These are phyloP conservation scores for Eretmochelys imbricata DNA, from an alignment of 2,113 vertebrate species.

Conservation along the genomic window DNA sequence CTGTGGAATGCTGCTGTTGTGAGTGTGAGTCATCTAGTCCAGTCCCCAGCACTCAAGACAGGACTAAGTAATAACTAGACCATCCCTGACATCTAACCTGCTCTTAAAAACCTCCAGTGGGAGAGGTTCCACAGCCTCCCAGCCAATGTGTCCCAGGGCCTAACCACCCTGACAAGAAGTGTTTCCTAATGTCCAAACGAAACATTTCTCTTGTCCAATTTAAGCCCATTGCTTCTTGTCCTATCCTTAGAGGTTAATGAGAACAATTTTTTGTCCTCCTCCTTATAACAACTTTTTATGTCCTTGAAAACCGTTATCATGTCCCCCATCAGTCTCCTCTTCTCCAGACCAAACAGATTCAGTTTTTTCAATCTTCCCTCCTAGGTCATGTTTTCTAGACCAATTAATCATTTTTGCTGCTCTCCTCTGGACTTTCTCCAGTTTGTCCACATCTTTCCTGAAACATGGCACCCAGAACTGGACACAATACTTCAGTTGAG, in stretches of 20 bases:
- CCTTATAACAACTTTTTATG: background rate
- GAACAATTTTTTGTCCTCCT: background rate
- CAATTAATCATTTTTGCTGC: background rate
- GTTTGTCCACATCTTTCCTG: background rate
- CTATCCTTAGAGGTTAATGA: background rate
- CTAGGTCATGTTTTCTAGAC: background rate
- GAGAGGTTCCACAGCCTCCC: background rate
- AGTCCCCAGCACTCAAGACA: background rate
- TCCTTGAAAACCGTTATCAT: background rate
- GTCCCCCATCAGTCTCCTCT: background rate
- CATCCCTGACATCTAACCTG: background rate
- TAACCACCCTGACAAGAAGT: background rate
- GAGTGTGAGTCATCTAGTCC: background rate
- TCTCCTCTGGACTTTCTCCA: background rate
- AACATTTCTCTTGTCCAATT: background rate
- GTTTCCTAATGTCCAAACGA: background rate
- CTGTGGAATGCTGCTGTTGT: no score
- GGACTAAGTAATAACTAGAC: background rate
- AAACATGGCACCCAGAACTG: background rate
- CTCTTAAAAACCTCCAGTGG: background rate
- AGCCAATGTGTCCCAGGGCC: background rate
- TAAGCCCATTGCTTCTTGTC: background rate
- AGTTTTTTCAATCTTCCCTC: background rate
- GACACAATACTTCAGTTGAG: background rate
- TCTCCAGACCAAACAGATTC: background rate